Base-by-base conservation (phyloP, 2,888 invertebrate genomes). In the Nineta flava region DNA sequence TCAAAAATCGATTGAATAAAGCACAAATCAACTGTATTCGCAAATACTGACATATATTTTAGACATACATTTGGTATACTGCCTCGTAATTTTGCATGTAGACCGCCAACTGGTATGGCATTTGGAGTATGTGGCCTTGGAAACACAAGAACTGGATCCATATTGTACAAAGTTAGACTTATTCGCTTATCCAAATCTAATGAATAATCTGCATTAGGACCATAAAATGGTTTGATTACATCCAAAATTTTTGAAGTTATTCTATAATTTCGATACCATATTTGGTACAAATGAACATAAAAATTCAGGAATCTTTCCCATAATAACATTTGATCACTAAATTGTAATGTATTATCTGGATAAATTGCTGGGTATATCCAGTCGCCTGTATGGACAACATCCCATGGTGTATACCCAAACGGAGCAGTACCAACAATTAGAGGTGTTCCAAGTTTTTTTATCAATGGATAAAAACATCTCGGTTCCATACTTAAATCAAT, bases 51-150 rank as follows among this genome's bases (percentile, higher is more conserved):
- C n/a, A n/a, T n/a, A n/a, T n/a, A n/a, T n/a, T n/a, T n/a, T n/a
- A 32, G 10, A 54, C 55, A 52, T 56, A 62, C 62, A 49, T 58
- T 50, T 21, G 64, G 61, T 51, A 65, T 50, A 53, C 59, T 55
- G 52, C 61, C 56, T 1, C 56, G 47, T 42, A 57, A 51, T 51
- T 56, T 54, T 3, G 60, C 57, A 48, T 67, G 66, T 16, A 65
- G 50, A 17, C 65, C 65, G 17, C 63, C 65, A 19, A 65, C 61
- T 19, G 62, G 59, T 35, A 65, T 63, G 42, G 65, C 60, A 53
- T 65, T 64, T 7, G 65, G 64, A 6, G 63, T 55, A 12, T 63
- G 48, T 0, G 61, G 55, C 53, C 59, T 58, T 2, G 63, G 58
- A 50, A 57, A 58, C 54, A 60, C 57, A 12, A 64, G 52, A 9